Percentiles rank a stretch among this genome's conserved stretches.
Conservation (phyloP, 2,888 invertebrate genomes). For the Creontiades dilutus region DNA sequence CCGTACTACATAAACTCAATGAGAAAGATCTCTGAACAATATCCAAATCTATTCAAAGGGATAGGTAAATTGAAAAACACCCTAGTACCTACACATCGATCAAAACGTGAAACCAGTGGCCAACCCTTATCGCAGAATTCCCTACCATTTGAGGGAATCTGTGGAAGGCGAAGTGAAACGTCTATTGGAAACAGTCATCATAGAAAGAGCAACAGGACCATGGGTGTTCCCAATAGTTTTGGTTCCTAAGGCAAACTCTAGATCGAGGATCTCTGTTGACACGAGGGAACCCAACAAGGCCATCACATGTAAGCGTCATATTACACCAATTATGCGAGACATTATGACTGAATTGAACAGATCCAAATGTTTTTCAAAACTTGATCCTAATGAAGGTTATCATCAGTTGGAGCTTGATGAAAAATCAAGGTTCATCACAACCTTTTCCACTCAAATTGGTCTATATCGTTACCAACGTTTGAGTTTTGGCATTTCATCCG, state of each 20-base stretch:
- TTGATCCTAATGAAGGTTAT: slow-evolving; percentile 30
- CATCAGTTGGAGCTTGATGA: slow-evolving; percentile 20
- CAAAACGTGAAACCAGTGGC: background rate
- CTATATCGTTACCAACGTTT: slow-evolving; percentile 33
- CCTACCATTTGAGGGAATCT: background rate
- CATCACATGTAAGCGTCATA: slow-evolving; percentile 34
- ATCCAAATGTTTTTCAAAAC: background rate
- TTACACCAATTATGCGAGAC: slow-evolving; percentile 45
- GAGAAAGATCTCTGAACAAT: background rate
- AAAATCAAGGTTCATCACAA: slow-evolving; percentile 15
- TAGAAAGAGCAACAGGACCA: slow-evolving; percentile 46
- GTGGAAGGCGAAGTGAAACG: background rate
- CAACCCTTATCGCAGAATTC: background rate
- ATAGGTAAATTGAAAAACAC: slow-evolving; percentile 33
- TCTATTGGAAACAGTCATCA: slow-evolving; percentile 20
- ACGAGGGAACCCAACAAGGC: slow-evolving; percentile 54
- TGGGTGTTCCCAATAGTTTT: slow-evolving; percentile 53
- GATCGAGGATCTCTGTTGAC: slow-evolving; percentile 21
- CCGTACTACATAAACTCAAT: background rate
- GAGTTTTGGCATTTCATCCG: slow-evolving; percentile 40
- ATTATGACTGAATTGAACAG: slow-evolving; percentile 7
- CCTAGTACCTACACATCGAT: background rate
- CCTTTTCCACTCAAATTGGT: slow-evolving; percentile 46
- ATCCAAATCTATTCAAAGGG: slow-evolving; percentile 15
- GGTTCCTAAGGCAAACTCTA: background rate